Base-by-base conservation (phyloP, 2,797 vertebrate genomes). In the Emydoidea blandingii region DNA sequence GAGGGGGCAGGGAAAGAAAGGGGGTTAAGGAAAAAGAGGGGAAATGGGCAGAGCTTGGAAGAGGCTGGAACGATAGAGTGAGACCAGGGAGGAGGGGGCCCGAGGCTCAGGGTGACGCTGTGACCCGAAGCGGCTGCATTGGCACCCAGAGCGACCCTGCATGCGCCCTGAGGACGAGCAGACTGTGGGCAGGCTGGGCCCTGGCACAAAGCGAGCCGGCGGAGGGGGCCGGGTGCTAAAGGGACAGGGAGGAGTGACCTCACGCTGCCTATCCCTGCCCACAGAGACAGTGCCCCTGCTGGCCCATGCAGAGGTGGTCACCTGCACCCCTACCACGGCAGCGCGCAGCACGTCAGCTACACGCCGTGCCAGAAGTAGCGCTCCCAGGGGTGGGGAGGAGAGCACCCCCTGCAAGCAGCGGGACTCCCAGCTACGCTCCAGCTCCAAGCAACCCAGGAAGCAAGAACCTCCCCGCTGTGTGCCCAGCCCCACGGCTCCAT, bases 151-250 rank as follows among this genome's bases (percentile, higher is more conserved):
- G n/a, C 2, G n/a, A 68, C 94, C 91, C 92, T 68, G 96, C 87
- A 90, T 79, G 34, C 83, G 92, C 83, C 96, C 95, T 0, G 96
- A 97, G 94, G 92, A 86, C 59, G 19, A 92, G 95, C 96, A 95
- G 57, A 86, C 18, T 27, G 81, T 87, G 81, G 50, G 93, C 79
- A 87, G 52, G 86, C 79, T 19, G 59, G 5, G 86, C n/a, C 52
- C 81, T 44, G 23, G 56, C 56, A 5, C 25, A 29, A 29, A 57
- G 11, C 4, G 62, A 65, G 62, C 18, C 4, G 8, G 65, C 19
- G 10, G 65, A 72, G n/a, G 47, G 78, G 29, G 76, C 76, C 11
- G 27, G 76, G 78, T 4, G 78, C 44, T 50, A 3, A 41, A 11
- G 47, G 78, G 78, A 25, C 49, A 18, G 31, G 78, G 78, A 29